These are phyloP conservation scores for Scaptomyza polygonia DNA, from an alignment of 2,888 invertebrate genomes.

Conservation along the genomic window DNA sequence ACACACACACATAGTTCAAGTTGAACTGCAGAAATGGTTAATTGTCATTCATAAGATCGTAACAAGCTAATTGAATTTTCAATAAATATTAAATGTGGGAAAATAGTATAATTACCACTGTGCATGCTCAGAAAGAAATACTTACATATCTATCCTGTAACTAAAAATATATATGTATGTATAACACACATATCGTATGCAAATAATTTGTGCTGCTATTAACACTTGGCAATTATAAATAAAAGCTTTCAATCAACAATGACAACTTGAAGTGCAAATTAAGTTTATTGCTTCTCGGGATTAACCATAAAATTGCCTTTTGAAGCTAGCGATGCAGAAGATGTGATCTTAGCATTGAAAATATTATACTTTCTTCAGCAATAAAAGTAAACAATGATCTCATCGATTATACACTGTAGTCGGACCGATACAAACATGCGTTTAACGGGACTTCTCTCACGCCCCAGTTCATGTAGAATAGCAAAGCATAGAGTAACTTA, in stretches of 20 bases:
- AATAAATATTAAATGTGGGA: too few species aligned
- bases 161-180: not conserved
- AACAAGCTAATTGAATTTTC: slow-evolving; percentile 19
- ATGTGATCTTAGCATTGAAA: not conserved
- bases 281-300: slow-evolving; percentile 4
- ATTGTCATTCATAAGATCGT: slow-evolving; percentile 24
- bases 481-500: too few species aligned
- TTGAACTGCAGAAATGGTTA: slow-evolving; percentile 16
- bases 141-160: too few species aligned
- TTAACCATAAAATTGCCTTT: slow-evolving; percentile 1
- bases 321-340: not conserved
- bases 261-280: slow-evolving; percentile 21
- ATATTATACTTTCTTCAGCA: not conserved
- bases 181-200: slow-evolving; percentile 1
- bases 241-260: slow-evolving; percentile 4
- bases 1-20: not conserved
- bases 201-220: not conserved
- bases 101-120: too few species aligned
- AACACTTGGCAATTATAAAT: slow-evolving; percentile 10
- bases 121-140: too few species aligned
- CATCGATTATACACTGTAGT: slow-evolving; percentile 7
- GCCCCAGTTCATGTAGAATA: too few species aligned
- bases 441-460: too few species aligned
- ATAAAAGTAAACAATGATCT: slow-evolving; percentile 2
- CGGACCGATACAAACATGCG: too few species aligned